A percentile compares a stretch with the other conserved stretches of the same genome.
Evolutionary conservation across 2,888 invertebrate species (phyloP).

Genomic region (Diaperis boleti): DNA sequence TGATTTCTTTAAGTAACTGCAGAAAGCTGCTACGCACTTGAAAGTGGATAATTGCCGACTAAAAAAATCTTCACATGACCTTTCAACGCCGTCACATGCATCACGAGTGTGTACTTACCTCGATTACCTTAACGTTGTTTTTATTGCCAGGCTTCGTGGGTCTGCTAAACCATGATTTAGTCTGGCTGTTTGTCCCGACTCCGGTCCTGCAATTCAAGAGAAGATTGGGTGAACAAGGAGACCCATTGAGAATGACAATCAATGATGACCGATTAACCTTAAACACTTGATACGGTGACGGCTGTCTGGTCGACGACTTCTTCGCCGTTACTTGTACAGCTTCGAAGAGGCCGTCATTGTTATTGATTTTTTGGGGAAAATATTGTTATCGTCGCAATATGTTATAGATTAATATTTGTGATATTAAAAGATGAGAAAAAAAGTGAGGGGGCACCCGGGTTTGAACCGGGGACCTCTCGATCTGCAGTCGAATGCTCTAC

Average conservation of each 20-base stretch:
- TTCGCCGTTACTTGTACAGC: background rate
- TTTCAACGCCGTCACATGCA: no score
- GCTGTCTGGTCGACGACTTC: conserved; percentile 36
- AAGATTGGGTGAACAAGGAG: conserved; percentile 16
- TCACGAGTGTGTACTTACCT: background rate
- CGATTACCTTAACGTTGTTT: conserved; percentile 4
- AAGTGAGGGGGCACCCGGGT: conserved; percentile 76
- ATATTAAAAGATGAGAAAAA: conserved; percentile 24
- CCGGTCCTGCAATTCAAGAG: conserved; percentile 20
- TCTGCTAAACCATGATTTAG: conserved; percentile 27
- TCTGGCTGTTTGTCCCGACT: conserved; percentile 15
- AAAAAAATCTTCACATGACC: no score
- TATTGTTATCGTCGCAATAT: no score
- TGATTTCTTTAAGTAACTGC: no score
- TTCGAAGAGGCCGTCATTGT: no score
- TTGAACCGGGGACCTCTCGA: conserved; percentile 83
- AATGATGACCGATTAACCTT: conserved; percentile 38
- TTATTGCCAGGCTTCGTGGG: conserved; percentile 5
- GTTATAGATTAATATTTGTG: no score
- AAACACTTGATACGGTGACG: conserved; percentile 31
- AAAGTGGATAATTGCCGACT: no score
- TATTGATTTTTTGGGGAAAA: no score
- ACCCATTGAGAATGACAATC: conserved; percentile 35
- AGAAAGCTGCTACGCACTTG: no score
- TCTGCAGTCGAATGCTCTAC: conserved; percentile 82